Conservation (phyloP, 2,797 vertebrate species). For the Hypotaenidia philippensis region DNA sequence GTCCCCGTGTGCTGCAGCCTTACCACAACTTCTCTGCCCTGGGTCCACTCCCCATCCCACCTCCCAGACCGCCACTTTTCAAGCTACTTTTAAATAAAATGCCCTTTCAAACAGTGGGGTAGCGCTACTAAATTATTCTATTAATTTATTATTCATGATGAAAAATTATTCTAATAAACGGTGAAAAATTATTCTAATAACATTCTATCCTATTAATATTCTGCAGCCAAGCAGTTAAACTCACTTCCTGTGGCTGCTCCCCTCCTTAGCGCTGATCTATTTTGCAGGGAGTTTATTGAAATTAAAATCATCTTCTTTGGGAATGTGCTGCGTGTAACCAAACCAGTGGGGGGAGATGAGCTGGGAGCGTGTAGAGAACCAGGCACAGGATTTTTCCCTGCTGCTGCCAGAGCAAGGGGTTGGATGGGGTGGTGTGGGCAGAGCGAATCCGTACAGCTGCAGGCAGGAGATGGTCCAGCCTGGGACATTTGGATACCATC, state of each 20-base stretch:
- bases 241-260: conserved; percentile 61
- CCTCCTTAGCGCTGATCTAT: conserved; percentile 60
- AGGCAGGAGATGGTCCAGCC: background rate
- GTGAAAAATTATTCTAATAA: conserved; percentile 79
- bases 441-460: background rate
- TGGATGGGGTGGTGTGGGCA: background rate
- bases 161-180: conserved; percentile 77
- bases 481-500: background rate
- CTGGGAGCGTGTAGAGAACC: background rate
- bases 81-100: conserved; percentile 48
- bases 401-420: background rate
- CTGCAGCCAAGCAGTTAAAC: conserved; percentile 59
- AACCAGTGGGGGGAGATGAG: conserved; percentile 34
- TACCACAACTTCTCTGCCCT: background rate
- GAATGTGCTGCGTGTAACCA: conserved; percentile 36
- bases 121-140: conserved; percentile 54
- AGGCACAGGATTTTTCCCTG: background rate
- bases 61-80: background rate
- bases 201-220: conserved; percentile 71
- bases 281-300: conserved; percentile 63
- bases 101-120: conserved; percentile 33
- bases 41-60: background rate
- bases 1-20: background rate
- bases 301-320: conserved; percentile 57
- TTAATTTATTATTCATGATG: conserved; percentile 79